phyloP scores from a whole-genome alignment of 2,113 vertebrate genomes.

The Aviceda subcristata region DNA sequence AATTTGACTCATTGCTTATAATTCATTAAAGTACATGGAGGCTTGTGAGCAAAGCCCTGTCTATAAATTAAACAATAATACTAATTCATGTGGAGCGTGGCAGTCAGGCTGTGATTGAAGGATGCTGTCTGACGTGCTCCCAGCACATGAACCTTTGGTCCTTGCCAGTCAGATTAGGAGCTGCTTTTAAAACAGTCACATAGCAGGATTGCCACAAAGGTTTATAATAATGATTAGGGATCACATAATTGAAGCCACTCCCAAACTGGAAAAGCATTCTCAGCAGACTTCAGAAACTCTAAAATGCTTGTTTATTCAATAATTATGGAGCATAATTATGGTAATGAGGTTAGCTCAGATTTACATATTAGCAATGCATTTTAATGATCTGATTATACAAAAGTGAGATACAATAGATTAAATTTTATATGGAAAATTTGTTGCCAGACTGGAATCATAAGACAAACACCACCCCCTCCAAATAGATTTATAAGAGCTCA shows the following conservation, averaged over 20 bases:
- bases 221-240: conserved; percentile 4
- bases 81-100: not conserved
- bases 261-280: conserved; percentile 35
- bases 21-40: not conserved
- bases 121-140: not conserved
- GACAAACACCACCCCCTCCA: not conserved
- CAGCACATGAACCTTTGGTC: not conserved
- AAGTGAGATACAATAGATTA: conserved; percentile 64
- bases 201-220: not conserved
- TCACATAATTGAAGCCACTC: conserved; percentile 22
- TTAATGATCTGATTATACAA: conserved; percentile 74
- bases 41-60: not conserved
- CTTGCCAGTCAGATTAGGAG: not conserved
- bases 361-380: conserved; percentile 77
- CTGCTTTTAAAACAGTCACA: not conserved
- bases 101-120: not conserved
- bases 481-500: conserved; percentile 56
- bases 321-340: conserved; percentile 71
- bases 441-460: conserved; percentile 50
- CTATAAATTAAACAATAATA: not conserved
- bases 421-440: conserved; percentile 56
- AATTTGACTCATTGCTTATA: not conserved
- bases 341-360: conserved; percentile 67
- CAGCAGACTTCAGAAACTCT: conserved; percentile 51
- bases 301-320: conserved; percentile 67